These are phyloP conservation scores for Trichogramma pretiosum DNA, from an alignment of 1,140 invertebrate species.

Conservation along the genomic window DNA sequence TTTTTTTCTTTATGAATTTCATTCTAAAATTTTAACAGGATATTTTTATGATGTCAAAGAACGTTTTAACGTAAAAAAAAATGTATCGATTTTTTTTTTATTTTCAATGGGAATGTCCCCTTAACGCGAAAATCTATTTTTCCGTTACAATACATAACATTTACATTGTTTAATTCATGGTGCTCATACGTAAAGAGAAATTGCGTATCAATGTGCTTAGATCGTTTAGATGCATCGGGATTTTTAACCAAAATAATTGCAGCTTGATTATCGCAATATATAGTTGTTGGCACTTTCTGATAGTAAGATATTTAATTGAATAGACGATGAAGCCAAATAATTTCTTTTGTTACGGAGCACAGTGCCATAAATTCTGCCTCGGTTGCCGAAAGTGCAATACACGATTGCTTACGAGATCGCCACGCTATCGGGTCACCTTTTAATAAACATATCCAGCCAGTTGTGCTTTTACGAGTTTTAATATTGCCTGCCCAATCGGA, in stretches of 20 bases:
- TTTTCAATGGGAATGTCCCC: too few species aligned
- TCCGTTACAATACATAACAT: conserved; percentile 22
- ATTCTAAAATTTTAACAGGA: too few species aligned
- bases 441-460: conserved; percentile 25
- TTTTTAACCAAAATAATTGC: conserved; percentile 20
- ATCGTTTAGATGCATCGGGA: conserved; percentile 16
- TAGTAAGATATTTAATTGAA: neutral
- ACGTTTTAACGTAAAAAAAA: too few species aligned
- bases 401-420: conserved; percentile 30
- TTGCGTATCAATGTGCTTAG: conserved; percentile 26
- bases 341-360: conserved; percentile 6
- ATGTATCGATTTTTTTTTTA: too few species aligned
- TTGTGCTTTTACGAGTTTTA: conserved; percentile 22
- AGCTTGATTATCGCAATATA: conserved; percentile 19
- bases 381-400: conserved; percentile 32
- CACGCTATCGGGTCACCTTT: conserved; percentile 25
- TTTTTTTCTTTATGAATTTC: too few species aligned
- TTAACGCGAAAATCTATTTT: too few species aligned
- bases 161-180: conserved; percentile 17
- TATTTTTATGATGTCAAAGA: too few species aligned
- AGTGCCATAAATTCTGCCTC: conserved; percentile 31
- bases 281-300: conserved; percentile 1
- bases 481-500: conserved; percentile 22
- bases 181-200: conserved; percentile 21
- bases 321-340: conserved; percentile 7